These are phyloP conservation scores for Kryphioiulus occultus DNA, from an alignment of 2,888 invertebrate genomes.

Conservation along the genomic window DNA sequence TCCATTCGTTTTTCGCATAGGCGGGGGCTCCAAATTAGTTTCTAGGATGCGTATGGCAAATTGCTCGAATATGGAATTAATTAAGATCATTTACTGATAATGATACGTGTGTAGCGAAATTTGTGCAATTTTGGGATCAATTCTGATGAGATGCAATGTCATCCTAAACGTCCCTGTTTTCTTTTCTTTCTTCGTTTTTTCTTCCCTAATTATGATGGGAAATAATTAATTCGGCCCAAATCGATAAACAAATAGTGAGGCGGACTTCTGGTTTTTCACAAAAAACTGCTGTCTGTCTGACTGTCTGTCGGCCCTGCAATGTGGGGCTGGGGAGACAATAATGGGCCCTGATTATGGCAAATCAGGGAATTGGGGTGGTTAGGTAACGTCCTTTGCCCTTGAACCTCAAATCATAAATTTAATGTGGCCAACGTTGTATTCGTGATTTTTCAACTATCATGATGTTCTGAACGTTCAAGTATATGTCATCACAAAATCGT, in stretches of 20 bases:
- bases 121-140: conserved; percentile 40
- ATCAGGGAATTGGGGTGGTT: too few relatives aligned
- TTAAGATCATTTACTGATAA: conserved; percentile 40
- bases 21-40: conserved; percentile 15
- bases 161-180: conserved; percentile 20
- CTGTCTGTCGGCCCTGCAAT: too few relatives aligned
- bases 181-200: conserved; percentile 29
- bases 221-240: conserved; percentile 29
- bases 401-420: too few relatives aligned
- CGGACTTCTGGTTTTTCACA: conserved; percentile 4
- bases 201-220: conserved; percentile 27
- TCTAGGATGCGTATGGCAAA: not conserved
- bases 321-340: too few relatives aligned
- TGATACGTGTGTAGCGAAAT: conserved; percentile 36
- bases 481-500: too few relatives aligned
- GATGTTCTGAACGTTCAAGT: too few relatives aligned
- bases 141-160: conserved; percentile 26
- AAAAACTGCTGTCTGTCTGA: not conserved
- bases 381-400: too few relatives aligned
- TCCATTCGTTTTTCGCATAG: not conserved
- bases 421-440: too few relatives aligned
- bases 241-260: conserved; percentile 25
- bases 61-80: conserved; percentile 40
- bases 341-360: too few relatives aligned
- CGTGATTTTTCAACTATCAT: too few relatives aligned